Evolutionary conservation across 1,140 invertebrate species (phyloP).

Genomic region (Listronotus bonariensis): DNA sequence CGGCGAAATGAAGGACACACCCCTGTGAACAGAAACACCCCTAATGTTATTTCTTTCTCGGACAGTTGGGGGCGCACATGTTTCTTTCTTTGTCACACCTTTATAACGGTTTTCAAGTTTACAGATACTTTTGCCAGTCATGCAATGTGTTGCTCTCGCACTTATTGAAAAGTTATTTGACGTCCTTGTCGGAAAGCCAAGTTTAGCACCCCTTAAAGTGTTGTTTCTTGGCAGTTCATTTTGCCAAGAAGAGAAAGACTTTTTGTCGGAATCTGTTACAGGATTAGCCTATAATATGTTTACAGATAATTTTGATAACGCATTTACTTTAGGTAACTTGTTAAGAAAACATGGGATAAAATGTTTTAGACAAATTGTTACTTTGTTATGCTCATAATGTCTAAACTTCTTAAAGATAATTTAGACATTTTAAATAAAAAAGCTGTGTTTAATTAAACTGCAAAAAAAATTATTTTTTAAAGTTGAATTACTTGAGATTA

Average conservation of each 20-base stretch:
- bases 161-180: conserved; percentile 15
- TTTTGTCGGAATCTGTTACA: conserved; percentile 26
- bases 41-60: conserved; percentile 28
- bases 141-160: conserved; percentile 31
- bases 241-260: conserved; percentile 13
- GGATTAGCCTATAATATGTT: conserved; percentile 31
- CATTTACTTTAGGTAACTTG: no score
- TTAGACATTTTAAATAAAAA: no score
- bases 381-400: no score
- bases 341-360: no score
- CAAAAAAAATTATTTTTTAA: no score
- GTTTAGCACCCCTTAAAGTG: conserved; percentile 36
- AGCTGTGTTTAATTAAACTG: no score
- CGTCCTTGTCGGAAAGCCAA: conserved; percentile 21
- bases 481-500: no score
- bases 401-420: no score
- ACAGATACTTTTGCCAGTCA: conserved; percentile 29
- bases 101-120: conserved; percentile 38
- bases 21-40: conserved; percentile 21
- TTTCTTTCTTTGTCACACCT: conserved; percentile 28
- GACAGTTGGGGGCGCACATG: background rate
- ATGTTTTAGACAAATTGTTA: no score
- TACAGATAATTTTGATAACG: conserved; percentile 25
- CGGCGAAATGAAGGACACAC: conserved; percentile 29
- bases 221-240: conserved; percentile 39